Evolutionary conservation across 2,113 vertebrate genomes (phyloP).

Genomic region (Pelobates fuscus): DNA sequence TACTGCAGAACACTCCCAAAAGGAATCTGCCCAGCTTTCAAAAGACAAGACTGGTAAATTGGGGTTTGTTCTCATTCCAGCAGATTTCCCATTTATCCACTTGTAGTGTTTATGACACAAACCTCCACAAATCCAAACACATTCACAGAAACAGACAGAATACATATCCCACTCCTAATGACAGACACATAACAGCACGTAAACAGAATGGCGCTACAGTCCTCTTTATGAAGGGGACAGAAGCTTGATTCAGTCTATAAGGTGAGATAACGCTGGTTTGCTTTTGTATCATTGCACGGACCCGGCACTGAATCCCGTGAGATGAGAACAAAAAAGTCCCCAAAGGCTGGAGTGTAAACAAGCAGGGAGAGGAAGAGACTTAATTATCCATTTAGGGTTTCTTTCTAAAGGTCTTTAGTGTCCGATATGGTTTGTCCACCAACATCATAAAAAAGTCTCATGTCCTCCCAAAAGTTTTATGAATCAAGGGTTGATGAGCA

Average conservation of each 20-base stretch:
- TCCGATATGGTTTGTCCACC: background rate
- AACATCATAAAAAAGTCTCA: background rate
- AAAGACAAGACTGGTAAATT: background rate
- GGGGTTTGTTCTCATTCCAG: background rate
- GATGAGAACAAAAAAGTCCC: constrained; percentile 17
- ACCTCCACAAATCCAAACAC: background rate
- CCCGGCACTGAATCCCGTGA: background rate
- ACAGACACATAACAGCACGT: constrained; percentile 14
- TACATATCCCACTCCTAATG: background rate
- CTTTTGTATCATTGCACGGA: constrained; percentile 1
- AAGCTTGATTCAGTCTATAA: background rate
- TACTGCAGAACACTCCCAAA: background rate
- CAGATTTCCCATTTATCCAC: background rate
- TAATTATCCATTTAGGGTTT: background rate
- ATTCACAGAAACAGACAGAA: background rate
- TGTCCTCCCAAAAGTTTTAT: background rate
- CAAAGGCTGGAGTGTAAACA: constrained; percentile 42
- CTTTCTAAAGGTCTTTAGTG: background rate
- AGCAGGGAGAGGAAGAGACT: constrained; percentile 5
- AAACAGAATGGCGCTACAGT: background rate
- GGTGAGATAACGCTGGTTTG: constrained; percentile 15
- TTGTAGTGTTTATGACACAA: background rate
- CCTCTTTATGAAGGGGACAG: background rate
- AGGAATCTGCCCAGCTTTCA: background rate
- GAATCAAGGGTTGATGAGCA: background rate